Evolutionary conservation across 2,113 vertebrate species (phyloP).

Genomic region (Apteryx owenii): DNA sequence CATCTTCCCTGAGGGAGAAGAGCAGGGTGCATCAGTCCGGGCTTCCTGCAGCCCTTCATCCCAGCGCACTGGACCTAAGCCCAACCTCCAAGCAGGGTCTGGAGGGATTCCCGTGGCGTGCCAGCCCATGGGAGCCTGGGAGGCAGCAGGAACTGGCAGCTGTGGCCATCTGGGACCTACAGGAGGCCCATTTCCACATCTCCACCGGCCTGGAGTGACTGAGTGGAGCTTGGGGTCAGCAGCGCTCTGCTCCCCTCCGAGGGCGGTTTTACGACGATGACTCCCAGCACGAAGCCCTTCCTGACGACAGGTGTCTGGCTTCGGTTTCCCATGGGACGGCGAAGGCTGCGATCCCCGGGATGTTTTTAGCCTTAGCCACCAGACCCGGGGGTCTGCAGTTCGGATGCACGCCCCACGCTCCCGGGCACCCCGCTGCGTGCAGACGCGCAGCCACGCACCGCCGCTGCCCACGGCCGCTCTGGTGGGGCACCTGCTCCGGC

Average conservation of each 20-base stretch:
- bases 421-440: no score
- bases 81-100: rapidly evolving
- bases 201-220: no score
- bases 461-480: no score
- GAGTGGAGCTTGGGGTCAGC: no score
- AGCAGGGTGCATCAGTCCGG: background rate
- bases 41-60: background rate
- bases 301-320: background rate
- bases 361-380: background rate
- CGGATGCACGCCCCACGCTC: background rate
- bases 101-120: background rate
- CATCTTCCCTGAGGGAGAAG: background rate
- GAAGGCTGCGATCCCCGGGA: background rate
- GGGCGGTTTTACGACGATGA: no score
- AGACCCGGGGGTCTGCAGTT: background rate
- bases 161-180: rapidly evolving
- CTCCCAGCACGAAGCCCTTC: no score
- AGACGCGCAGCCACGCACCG: no score
- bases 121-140: background rate
- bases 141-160: background rate
- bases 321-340: background rate
- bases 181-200: background rate
- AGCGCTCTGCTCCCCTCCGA: no score
- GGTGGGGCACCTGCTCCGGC: background rate
- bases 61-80: background rate